A percentile compares a stretch with the other conserved stretches of the same genome.
These are phyloP conservation scores for Numida meleagris DNA, from an alignment of 2,113 vertebrate genomes.

Conservation along the genomic window DNA sequence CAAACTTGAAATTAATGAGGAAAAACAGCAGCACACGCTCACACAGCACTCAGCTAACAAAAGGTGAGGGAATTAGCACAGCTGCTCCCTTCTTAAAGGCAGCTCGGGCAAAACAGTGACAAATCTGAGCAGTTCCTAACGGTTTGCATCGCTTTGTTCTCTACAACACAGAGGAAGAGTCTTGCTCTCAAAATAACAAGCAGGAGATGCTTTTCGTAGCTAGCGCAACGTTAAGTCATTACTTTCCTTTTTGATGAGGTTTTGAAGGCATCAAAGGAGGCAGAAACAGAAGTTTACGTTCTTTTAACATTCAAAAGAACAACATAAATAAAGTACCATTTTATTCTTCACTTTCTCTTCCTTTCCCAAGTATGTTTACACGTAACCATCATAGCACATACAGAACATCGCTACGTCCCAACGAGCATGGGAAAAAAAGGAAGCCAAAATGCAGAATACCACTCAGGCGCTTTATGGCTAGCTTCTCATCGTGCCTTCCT, in stretches of 20 bases:
- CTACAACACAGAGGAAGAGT: not conserved
- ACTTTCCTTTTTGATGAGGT: not conserved
- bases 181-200: not conserved
- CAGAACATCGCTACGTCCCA: not conserved
- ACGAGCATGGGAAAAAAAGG: not conserved
- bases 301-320: not conserved
- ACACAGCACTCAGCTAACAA: not conserved
- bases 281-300: not conserved
- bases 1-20: not conserved
- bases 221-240: not conserved
- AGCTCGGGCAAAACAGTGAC: not conserved
- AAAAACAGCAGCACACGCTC: fast-evolving
- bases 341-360: not conserved
- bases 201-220: not conserved
- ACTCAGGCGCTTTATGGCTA: not conserved
- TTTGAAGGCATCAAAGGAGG: not conserved
- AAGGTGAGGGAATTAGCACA: not conserved
- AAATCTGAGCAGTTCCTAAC: not conserved
- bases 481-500: not conserved
- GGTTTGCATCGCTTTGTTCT: not conserved
- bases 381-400: not conserved
- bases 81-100: not conserved
- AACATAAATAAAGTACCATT: not conserved
- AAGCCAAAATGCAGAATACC: not conserved
- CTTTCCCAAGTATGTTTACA: not conserved